phyloP scores from a whole-genome alignment of 2,113 vertebrate genomes.

The Synchiropus splendidus region DNA sequence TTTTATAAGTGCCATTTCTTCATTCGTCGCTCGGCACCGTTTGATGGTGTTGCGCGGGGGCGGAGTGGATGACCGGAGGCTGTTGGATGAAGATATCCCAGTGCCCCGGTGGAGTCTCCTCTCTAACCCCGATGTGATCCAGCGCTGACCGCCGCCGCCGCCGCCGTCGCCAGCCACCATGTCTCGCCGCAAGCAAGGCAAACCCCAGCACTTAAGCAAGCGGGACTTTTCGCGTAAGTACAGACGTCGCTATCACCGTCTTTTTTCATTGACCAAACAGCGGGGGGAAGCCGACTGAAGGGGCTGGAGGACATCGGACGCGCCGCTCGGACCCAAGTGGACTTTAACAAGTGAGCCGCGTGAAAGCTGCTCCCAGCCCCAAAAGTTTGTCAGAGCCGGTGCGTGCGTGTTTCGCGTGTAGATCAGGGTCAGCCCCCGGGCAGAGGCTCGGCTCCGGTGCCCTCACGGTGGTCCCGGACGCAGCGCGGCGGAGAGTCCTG shows the following conservation, averaged over 20 bases:
- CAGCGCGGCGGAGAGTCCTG: constrained; percentile 21
- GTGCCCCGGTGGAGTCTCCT: constrained; percentile 86
- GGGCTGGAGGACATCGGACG: constrained; percentile 60
- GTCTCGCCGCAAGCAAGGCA: constrained; percentile 99
- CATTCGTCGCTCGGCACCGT: too few species aligned
- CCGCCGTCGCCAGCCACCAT: constrained; percentile 85
- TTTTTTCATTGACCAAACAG: constrained; percentile 41
- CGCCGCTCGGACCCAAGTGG: constrained; percentile 64
- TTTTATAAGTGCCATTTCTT: constrained; percentile 27
- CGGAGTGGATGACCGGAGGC: constrained; percentile 88
- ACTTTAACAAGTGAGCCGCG: constrained; percentile 51
- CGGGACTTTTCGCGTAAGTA: constrained; percentile 99
- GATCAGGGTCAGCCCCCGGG: constrained; percentile 38
- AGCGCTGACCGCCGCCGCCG: constrained; percentile 75
- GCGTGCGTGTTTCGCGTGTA: constrained; percentile 6
- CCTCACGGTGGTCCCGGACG: constrained; percentile 49
- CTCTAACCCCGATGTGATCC: constrained; percentile 91
- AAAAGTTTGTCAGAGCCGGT: constrained; percentile 52
- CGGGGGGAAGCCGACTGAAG: not conserved
- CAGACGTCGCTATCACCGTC: constrained; percentile 25
- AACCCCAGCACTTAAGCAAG: constrained; percentile 99
- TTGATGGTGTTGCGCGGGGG: not conserved
- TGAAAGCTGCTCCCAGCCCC: constrained; percentile 29
- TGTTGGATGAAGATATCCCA: constrained; percentile 95
- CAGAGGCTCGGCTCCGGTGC: constrained; percentile 45